Evolutionary conservation across 2,888 invertebrate genomes (phyloP), one percentile per base, ranked within the genome.

Genomic region (Protonemura montana): DNA sequence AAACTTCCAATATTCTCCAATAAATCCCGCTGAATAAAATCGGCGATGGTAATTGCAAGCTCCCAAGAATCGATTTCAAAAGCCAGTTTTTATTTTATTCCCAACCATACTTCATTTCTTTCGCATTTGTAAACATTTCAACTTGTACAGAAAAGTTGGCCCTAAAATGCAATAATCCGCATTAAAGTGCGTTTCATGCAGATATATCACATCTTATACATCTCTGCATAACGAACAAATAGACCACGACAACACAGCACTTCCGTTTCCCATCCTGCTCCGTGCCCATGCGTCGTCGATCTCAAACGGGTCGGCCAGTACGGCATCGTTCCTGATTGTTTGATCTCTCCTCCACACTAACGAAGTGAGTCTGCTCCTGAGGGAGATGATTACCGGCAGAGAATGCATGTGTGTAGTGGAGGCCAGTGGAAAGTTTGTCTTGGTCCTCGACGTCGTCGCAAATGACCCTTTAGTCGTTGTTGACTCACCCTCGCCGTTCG

Each of bases 381-480:
- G 59, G 59, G 59, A 59, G 13, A 21, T 59, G 59, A 59, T 59
- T 59, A 59, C 59, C 59, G 3, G 6, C 59, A 59, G 59, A 59
- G 59, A 59, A 59, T 59, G 35, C 35, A 35, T 59, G 59, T 59
- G 21, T 59, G 59, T 21, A 13, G 3, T 10, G 3, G 21, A 16
- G 59, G 3, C 6, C 13, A 21, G 13, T 21, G 59, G 59, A 59
- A 59, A 59, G 59, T 59, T 7, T 59, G 59, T 21, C 21, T 13
- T 21, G 59, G 59, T 59, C 59, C 16, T 21, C 59, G 59, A 2
- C 59, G 59, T 1, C 59, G 59, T 59, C 59, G 59, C 59, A 59
- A 59, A 59, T 59, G 59, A 59, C 59, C 59, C 59, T 59, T 59
- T 59, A 59, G 59, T 59, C 59, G 59, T 59, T 59, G 59, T 59